Percentiles rank a stretch among this genome's conserved stretches.
Evolutionary conservation across 2,888 invertebrate species (phyloP).

Genomic region (Napeogenes sylphis): DNA sequence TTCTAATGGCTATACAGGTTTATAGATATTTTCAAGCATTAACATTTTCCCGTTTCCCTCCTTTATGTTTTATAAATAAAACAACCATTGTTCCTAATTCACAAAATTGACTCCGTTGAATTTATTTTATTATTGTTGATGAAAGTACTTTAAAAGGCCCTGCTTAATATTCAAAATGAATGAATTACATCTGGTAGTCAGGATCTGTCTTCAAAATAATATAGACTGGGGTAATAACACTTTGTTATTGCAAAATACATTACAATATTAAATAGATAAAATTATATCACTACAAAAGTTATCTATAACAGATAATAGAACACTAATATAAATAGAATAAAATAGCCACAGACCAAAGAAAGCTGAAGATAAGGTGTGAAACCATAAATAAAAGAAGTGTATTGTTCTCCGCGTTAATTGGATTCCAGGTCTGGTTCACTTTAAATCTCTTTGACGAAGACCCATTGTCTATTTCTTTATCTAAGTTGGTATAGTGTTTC

Average conservation of each 20-base stretch:
- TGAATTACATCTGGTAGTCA: background rate
- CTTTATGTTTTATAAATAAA: constrained; percentile 2
- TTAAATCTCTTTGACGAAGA: constrained; percentile 1
- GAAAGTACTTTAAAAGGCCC: background rate
- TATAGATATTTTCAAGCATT: too few relatives aligned
- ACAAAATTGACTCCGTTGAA: background rate
- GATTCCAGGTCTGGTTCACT: constrained; percentile 2
- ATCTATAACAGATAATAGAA: too few relatives aligned
- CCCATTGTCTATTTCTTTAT: background rate
- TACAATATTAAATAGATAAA: too few relatives aligned
- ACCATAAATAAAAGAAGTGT: constrained; percentile 3
- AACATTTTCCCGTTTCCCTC: too few relatives aligned
- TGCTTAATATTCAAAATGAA: too few relatives aligned
- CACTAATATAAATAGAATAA: background rate
- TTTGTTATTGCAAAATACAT: too few relatives aligned
- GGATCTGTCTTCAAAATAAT: background rate
- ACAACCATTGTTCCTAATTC: constrained; percentile 3
- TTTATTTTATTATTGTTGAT: constrained; percentile 4
- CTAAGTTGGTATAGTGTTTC: background rate
- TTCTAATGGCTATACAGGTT: too few relatives aligned
- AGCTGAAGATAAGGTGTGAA: constrained; percentile 4
- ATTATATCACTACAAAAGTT: too few relatives aligned
- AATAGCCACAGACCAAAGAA: background rate
- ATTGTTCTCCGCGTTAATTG: constrained; percentile 2
- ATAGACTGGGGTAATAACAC: background rate